Conservation (phyloP, 2,888 invertebrate species). For the Acholoe squamosa region DNA sequence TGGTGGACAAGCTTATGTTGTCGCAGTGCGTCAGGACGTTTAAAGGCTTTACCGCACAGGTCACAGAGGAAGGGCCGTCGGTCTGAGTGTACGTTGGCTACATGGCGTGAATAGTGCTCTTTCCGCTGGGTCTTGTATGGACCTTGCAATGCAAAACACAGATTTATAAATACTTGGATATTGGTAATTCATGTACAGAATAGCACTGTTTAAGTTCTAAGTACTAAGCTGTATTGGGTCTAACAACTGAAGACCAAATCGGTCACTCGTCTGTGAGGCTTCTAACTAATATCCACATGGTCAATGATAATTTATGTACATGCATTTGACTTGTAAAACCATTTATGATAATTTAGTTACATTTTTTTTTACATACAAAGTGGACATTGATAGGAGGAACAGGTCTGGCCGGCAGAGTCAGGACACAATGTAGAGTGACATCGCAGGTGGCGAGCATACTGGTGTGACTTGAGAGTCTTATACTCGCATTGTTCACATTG, state of each 20-base stretch:
- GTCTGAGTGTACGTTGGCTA: constrained; percentile 84
- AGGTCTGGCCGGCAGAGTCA: constrained; percentile 65
- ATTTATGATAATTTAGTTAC: too few species aligned
- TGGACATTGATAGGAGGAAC: constrained; percentile 77
- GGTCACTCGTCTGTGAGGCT: too few species aligned
- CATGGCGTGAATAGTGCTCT: constrained; percentile 82
- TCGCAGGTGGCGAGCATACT: constrained; percentile 75
- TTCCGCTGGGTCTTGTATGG: constrained; percentile 81
- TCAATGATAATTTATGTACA: too few species aligned
- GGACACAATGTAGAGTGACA: constrained; percentile 70
- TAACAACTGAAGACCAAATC: too few species aligned
- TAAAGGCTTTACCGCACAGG: constrained; percentile 85
- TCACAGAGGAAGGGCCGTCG: constrained; percentile 85
- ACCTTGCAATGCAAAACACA: neutral
- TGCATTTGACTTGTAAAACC: too few species aligned
- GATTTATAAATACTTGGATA: too few species aligned
- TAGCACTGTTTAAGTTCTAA: too few species aligned
- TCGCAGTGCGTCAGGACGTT: constrained; percentile 84
- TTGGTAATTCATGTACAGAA: too few species aligned
- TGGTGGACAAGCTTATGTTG: constrained; percentile 80
- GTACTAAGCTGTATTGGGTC: too few species aligned
- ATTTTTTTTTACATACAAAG: constrained; percentile 77
- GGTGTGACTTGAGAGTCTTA: constrained; percentile 74
- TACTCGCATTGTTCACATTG: constrained; percentile 78
- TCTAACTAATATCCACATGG: too few species aligned